A percentile compares a stretch with the other conserved stretches of the same genome.
Conservation (phyloP, 2,888 invertebrate species). For the Trissolcus japonicus region DNA sequence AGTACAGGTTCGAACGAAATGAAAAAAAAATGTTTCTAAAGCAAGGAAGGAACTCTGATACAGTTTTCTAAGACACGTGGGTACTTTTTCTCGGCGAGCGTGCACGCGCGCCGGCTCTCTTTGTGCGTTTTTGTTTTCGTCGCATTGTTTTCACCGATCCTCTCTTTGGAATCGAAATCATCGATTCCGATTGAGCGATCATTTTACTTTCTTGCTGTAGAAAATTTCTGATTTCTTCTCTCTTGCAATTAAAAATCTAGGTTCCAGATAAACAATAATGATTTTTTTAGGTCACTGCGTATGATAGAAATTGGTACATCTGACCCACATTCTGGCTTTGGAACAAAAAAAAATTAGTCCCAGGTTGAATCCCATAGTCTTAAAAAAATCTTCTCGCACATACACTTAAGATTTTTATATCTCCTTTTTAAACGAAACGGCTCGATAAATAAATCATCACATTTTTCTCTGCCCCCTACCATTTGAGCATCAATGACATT, state of each 20-base stretch:
- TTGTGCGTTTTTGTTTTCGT: slow-evolving; percentile 8
- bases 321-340: slow-evolving; percentile 14
- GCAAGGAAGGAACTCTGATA: slow-evolving; percentile 5
- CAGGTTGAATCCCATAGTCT: not conserved
- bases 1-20: slow-evolving; percentile 7
- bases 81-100: not conserved
- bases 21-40: not conserved
- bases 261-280: slow-evolving; percentile 1
- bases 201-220: slow-evolving; percentile 16
- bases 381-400: not conserved
- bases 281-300: slow-evolving; percentile 11
- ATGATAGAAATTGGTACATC: slow-evolving; percentile 12
- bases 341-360: not conserved
- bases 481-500: not conserved
- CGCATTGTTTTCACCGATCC: slow-evolving; percentile 2
- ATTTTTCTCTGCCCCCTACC: not conserved
- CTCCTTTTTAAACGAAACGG: too few species aligned
- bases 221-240: not conserved
- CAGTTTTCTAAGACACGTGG: slow-evolving; percentile 6
- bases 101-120: not conserved
- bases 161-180: not conserved
- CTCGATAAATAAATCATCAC: too few species aligned
- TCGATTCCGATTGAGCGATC: slow-evolving; percentile 1
- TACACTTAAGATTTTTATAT: not conserved
- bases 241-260: slow-evolving; percentile 14